These are phyloP conservation scores for Falco peregrinus DNA, from an alignment of 2,797 vertebrate genomes.

Conservation along the genomic window DNA sequence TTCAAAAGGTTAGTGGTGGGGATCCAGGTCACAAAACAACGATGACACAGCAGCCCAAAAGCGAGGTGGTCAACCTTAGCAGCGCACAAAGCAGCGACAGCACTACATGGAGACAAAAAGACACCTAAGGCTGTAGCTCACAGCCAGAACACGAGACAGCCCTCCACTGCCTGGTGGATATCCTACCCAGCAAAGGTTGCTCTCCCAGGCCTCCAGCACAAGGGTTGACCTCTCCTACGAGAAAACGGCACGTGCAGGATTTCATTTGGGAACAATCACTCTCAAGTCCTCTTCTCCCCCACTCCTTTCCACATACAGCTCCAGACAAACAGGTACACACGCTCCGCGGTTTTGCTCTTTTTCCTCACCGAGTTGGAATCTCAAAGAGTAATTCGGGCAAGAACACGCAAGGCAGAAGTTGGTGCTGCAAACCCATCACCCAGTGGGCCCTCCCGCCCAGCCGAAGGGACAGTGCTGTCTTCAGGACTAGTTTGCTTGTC, in stretches of 20 bases:
- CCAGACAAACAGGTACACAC: neutral
- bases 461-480: neutral
- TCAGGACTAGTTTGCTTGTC: neutral
- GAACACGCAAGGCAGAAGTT: neutral
- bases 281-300: neutral
- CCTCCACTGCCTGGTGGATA: neutral
- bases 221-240: neutral
- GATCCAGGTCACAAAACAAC: neutral
- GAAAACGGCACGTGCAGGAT: neutral
- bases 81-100: neutral
- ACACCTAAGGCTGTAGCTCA: neutral
- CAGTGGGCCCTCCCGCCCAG: fast-evolving
- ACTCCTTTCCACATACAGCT: neutral
- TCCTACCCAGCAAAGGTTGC: neutral
- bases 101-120: neutral
- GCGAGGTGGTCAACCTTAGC: neutral
- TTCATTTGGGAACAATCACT: neutral
- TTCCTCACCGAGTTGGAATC: neutral
- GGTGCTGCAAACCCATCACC: neutral
- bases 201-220: neutral
- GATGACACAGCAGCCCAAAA: neutral
- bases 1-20: neutral
- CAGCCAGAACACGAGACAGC: neutral
- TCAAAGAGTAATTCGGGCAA: neutral
- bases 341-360: neutral